Percentiles rank a stretch among this genome's conserved stretches.
These are phyloP conservation scores for Oreortyx pictus DNA, from an alignment of 2,797 vertebrate species.

Conservation along the genomic window DNA sequence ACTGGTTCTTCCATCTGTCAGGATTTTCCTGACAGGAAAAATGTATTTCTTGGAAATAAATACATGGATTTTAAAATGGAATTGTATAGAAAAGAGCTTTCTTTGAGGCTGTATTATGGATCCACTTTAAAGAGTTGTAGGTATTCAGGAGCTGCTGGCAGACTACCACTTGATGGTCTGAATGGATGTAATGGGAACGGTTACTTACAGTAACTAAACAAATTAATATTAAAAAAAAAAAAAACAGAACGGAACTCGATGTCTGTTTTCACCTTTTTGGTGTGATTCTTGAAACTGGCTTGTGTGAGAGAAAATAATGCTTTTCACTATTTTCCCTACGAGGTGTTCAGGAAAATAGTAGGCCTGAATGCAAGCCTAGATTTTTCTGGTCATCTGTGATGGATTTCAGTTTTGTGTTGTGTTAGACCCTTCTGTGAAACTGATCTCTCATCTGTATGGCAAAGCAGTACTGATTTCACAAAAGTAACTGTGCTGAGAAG, in stretches of 20 bases:
- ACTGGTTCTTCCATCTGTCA: constrained; percentile 60
- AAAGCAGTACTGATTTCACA: neutral
- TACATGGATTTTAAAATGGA: neutral
- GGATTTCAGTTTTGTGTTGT: neutral
- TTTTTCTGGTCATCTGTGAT: neutral
- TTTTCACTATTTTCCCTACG: neutral
- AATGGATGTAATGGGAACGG: neutral
- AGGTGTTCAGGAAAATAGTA: neutral
- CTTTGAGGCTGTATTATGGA: neutral
- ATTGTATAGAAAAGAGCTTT: neutral
- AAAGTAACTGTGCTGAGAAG: neutral
- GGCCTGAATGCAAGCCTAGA: neutral
- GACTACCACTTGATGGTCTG: neutral
- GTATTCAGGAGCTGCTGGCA: neutral
- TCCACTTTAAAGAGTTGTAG: neutral
- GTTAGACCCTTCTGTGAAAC: neutral
- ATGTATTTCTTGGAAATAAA: neutral
- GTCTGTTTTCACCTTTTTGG: neutral
- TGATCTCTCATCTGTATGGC: neutral
- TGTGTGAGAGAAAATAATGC: neutral
- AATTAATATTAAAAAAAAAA: neutral
- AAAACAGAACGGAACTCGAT: too few species aligned
- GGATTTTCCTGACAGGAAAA: constrained; percentile 7
- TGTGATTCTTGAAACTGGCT: neutral
- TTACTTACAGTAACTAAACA: neutral